Evolutionary conservation across 1,140 invertebrate species (phyloP), one percentile per base, ranked within the genome.

Genomic region (Cydia pomonella): DNA sequence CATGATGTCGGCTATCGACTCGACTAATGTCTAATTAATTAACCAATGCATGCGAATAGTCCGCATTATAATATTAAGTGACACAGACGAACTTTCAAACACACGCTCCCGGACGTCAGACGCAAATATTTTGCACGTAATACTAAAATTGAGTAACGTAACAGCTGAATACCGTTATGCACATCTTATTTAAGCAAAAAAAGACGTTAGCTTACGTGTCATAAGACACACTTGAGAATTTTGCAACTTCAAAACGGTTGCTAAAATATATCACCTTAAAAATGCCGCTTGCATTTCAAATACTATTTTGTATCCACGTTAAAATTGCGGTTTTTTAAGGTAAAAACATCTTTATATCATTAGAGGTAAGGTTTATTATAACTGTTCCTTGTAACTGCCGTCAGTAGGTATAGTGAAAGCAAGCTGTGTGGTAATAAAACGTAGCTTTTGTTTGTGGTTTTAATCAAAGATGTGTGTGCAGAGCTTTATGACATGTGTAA

Each of bases 41-140:
- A 29, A 16, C 27, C 25, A 25, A 63, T 25, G 62, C 12, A 66
- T 29, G 27, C 63, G 63, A 66, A 66, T 33, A 66, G 27, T 66
- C 63, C 23, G 27, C 27, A 25, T 63, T 63, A 63, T 63, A 66
- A 66, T 29, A 29, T 29, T n/a, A 66, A 66, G 63, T 29, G 63
- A 33, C 63, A 66, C 12, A 29, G 50, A 1, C 63, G 16, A 66
- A 66, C 63, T 66, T 66, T 66, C 63, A 66, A 66, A 66, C 29
- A 66, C 63, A 29, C 63, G 25, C 63, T 29, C 63, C 63, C 63
- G 63, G 63, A 66, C 63, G 27, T 66, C 63, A 27, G 63, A 53
- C 18, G 50, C 50, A 53, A 66, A 66, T 66, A 66, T 66, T 66
- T 66, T 38, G 63, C 63, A 66, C 63, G 63, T 66, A 66, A 66